Percentiles rank a stretch among this genome's conserved stretches.
phyloP scores from a whole-genome alignment of 2,113 vertebrate species.

The Monarcha castaneiventris region DNA sequence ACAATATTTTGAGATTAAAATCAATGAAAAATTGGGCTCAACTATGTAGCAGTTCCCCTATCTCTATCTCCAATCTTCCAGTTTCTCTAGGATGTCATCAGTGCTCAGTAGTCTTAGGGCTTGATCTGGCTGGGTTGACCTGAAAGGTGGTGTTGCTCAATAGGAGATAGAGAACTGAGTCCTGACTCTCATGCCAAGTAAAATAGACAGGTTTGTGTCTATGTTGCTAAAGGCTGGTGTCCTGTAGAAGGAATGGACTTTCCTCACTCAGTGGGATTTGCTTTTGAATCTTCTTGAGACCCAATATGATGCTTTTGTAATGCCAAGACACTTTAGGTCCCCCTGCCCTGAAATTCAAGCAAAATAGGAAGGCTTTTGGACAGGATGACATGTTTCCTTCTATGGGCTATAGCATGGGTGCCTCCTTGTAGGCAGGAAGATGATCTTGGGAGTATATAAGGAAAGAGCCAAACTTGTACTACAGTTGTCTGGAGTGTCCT shows the following conservation, averaged over 20 bases:
- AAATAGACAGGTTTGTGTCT: background rate
- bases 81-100: background rate
- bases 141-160: background rate
- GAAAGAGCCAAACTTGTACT: background rate
- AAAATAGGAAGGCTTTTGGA: background rate
- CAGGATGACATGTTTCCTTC: accelerated
- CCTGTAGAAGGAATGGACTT: background rate
- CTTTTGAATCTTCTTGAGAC: background rate
- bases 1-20: background rate
- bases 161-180: background rate
- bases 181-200: accelerated
- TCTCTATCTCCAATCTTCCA: accelerated
- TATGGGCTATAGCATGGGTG: accelerated
- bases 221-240: background rate
- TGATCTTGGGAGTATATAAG: background rate
- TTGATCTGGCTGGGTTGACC: background rate
- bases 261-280: background rate
- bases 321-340: background rate
- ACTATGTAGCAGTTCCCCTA: background rate
- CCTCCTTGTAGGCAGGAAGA: background rate
- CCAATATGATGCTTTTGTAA: background rate
- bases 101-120: background rate
- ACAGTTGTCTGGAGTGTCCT: background rate
- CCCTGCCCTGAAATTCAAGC: background rate
- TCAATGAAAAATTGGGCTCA: background rate